Percentiles rank a stretch among this genome's conserved stretches.
These are phyloP conservation scores for Melitaea cinxia DNA, from an alignment of 1,140 invertebrate genomes.

Conservation along the genomic window DNA sequence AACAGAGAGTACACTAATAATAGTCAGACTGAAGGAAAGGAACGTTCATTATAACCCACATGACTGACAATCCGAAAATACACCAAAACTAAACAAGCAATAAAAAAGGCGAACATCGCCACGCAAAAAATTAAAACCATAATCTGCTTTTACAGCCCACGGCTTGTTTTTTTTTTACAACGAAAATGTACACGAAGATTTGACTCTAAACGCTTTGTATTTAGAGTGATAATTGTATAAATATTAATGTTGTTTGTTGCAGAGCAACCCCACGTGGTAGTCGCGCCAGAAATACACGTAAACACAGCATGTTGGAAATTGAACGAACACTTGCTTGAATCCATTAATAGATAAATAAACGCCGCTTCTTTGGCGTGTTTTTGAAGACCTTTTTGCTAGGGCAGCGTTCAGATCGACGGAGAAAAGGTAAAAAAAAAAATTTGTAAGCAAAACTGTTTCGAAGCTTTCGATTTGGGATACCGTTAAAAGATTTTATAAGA, in stretches of 20 bases:
- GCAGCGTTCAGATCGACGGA: background rate
- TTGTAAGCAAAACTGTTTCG: background rate
- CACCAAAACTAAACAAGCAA: conserved; percentile 24
- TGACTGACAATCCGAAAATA: conserved; percentile 27
- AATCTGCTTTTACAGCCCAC: conserved; percentile 19
- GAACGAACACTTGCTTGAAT: conserved; percentile 69
- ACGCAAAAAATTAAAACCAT: conserved; percentile 41
- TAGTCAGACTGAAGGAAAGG: background rate
- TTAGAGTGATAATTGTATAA: conserved; percentile 15
- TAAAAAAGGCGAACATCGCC: conserved; percentile 31
- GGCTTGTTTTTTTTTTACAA: background rate
- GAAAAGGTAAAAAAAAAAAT: background rate
- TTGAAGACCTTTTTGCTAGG: conserved; percentile 35
- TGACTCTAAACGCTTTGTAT: background rate
- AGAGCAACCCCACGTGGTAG: conserved; percentile 62
- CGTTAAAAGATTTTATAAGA: background rate
- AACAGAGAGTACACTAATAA: background rate
- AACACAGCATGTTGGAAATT: conserved; percentile 77
- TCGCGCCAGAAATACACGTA: conserved; percentile 75
- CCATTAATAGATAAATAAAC: conserved; percentile 76
- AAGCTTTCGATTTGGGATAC: background rate
- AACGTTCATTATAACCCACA: conserved; percentile 19
- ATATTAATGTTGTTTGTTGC: conserved; percentile 10
- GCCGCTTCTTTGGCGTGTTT: conserved; percentile 22
- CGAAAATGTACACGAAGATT: conserved; percentile 11